A percentile compares a stretch with the other conserved stretches of the same genome.
Evolutionary conservation across 2,113 vertebrate species (phyloP).

Genomic region (Sprattus sprattus): DNA sequence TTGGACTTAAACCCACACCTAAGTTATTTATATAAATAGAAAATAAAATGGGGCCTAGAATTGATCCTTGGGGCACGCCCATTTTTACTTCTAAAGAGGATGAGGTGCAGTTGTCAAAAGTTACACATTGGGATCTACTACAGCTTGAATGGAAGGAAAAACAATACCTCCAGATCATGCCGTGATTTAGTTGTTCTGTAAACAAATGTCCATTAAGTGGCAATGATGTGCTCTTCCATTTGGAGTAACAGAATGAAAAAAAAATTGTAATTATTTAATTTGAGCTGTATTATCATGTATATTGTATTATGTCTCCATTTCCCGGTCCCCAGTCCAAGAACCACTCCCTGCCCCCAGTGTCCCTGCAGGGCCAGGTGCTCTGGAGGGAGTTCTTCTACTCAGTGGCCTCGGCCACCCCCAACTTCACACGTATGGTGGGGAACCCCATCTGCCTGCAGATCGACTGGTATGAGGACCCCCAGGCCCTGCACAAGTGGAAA

Average conservation of each 20-base stretch:
- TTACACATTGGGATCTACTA: too few species aligned
- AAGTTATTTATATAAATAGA: too few species aligned
- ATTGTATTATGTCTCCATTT: not conserved
- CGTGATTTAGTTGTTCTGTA: not conserved
- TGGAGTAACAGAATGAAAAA: not conserved
- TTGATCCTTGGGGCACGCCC: too few species aligned
- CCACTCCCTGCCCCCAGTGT: constrained; percentile 51
- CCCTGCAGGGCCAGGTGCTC: constrained; percentile 52
- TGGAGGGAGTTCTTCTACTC: constrained; percentile 56
- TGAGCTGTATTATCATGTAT: not conserved
- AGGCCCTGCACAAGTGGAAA: constrained; percentile 60
- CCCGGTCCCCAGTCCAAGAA: constrained; percentile 51
- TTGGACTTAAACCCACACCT: too few species aligned
- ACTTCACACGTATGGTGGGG: constrained; percentile 49
- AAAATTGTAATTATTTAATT: not conserved
- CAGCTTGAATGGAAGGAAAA: too few species aligned
- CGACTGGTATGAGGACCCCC: constrained; percentile 46
- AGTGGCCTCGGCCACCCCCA: constrained; percentile 45
- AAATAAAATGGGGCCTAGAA: too few species aligned
- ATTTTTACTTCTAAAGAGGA: too few species aligned
- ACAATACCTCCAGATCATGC: too few species aligned
- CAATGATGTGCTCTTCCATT: too few species aligned
- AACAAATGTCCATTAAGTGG: too few species aligned
- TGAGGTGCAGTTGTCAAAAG: too few species aligned
- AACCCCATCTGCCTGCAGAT: constrained; percentile 56